A percentile compares a stretch with the other conserved stretches of the same genome.
phyloP scores from a whole-genome alignment of 1,140 invertebrate species.

The Hestina assimilis region DNA sequence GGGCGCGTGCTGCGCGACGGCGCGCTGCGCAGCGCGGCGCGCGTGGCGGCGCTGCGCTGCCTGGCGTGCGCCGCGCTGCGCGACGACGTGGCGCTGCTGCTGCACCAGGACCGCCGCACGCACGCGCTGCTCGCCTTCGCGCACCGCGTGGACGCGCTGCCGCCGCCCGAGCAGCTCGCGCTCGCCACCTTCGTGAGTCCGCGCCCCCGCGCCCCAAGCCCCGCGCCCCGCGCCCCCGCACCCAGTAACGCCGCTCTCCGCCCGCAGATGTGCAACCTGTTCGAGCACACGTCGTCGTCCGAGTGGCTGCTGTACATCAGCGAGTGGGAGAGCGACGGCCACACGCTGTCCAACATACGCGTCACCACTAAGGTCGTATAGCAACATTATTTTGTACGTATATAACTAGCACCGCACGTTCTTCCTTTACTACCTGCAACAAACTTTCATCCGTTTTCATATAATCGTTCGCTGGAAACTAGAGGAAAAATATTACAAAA shows the following conservation, averaged over 20 bases:
- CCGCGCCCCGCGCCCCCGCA: conserved; percentile 75
- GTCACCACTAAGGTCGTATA: conserved; percentile 93
- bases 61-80: conserved; percentile 88
- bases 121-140: conserved; percentile 95
- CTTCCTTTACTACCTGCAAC: no score
- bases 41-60: conserved; percentile 82
- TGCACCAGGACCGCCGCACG: conserved; percentile 93
- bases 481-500: no score
- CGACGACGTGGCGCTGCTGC: conserved; percentile 92
- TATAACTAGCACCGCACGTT: no score
- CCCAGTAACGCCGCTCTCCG: neutral
- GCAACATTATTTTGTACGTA: no score
- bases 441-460: no score
- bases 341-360: conserved; percentile 90
- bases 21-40: conserved; percentile 72
- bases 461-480: no score
- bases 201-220: neutral
- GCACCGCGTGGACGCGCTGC: conserved; percentile 88
- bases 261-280: conserved; percentile 91
- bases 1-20: conserved; percentile 84
- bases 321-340: conserved; percentile 88
- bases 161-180: conserved; percentile 87
- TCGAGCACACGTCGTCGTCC: conserved; percentile 91
- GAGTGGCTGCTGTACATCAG: conserved; percentile 96
- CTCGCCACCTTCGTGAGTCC: conserved; percentile 88